Evolutionary conservation across 2,113 vertebrate genomes (phyloP).

Genomic region (Tyrannus savana): DNA sequence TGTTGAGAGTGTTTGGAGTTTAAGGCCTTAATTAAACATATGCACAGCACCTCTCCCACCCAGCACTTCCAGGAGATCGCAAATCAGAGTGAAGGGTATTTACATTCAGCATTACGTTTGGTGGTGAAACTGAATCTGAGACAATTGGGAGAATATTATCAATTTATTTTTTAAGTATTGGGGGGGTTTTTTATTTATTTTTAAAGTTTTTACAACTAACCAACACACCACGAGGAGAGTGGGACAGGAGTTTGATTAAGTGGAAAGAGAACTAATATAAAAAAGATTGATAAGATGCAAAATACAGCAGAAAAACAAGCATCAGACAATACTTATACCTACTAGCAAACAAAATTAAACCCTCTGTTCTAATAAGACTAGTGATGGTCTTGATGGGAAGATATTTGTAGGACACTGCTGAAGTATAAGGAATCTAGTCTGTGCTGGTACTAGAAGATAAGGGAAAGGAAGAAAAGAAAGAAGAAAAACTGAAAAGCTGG

Average conservation of each 20-base stretch:
- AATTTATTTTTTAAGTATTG: background rate
- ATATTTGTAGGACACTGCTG: background rate
- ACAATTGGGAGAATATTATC: background rate
- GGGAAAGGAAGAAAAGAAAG: background rate
- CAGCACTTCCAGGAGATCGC: background rate
- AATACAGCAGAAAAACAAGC: background rate
- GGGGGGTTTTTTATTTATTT: background rate
- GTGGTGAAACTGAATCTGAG: background rate
- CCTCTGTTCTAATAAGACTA: background rate
- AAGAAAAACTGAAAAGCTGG: background rate
- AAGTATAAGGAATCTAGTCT: background rate
- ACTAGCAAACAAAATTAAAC: background rate
- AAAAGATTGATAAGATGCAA: background rate
- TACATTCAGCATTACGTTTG: background rate
- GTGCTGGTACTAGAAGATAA: background rate
- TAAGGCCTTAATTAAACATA: background rate
- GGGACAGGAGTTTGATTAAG: background rate
- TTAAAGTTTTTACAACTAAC: background rate
- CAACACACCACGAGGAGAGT: background rate
- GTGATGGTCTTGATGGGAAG: background rate
- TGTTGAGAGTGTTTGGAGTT: background rate
- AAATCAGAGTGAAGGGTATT: background rate
- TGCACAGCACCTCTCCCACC: background rate
- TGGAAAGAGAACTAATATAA: background rate
- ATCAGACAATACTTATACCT: background rate